Percentiles rank a stretch among this genome's conserved stretches.
These are phyloP conservation scores for Larimichthys crocea DNA, from an alignment of 2,113 vertebrate genomes.

Conservation along the genomic window DNA sequence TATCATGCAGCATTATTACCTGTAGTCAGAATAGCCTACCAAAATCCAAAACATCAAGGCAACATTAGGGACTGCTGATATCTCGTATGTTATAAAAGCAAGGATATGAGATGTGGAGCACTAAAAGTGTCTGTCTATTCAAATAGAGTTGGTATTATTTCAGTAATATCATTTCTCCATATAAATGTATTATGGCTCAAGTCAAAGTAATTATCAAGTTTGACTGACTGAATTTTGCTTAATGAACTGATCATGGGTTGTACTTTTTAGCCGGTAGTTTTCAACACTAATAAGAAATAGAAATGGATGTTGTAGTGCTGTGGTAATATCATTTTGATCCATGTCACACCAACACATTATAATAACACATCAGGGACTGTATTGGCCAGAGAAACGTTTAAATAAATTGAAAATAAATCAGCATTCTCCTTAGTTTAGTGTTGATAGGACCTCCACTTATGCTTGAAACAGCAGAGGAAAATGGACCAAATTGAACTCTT, in stretches of 20 bases:
- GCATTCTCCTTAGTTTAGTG: neutral
- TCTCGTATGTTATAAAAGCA: neutral
- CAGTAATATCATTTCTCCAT: neutral
- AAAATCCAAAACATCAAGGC: slow-evolving; percentile 10
- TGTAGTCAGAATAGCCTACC: neutral
- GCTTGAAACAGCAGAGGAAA: slow-evolving; percentile 25
- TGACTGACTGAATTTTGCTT: too few relatives aligned
- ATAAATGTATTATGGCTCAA: too few relatives aligned
- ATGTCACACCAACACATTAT: neutral
- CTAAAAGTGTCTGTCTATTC: neutral
- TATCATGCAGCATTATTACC: slow-evolving; percentile 30
- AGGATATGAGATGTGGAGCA: neutral
- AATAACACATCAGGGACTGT: neutral
- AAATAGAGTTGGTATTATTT: neutral
- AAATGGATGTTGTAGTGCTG: neutral
- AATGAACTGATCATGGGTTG: neutral
- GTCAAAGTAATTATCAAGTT: neutral
- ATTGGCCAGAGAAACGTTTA: neutral
- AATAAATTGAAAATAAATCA: slow-evolving; percentile 18
- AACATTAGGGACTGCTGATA: neutral
- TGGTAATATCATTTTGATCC: neutral
- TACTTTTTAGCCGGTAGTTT: neutral
- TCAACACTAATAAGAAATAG: neutral
- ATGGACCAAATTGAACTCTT: slow-evolving; percentile 15
- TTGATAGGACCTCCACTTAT: neutral